Base-by-base conservation (phyloP, 2,888 invertebrate genomes). In the Clistopyga incitator region DNA sequence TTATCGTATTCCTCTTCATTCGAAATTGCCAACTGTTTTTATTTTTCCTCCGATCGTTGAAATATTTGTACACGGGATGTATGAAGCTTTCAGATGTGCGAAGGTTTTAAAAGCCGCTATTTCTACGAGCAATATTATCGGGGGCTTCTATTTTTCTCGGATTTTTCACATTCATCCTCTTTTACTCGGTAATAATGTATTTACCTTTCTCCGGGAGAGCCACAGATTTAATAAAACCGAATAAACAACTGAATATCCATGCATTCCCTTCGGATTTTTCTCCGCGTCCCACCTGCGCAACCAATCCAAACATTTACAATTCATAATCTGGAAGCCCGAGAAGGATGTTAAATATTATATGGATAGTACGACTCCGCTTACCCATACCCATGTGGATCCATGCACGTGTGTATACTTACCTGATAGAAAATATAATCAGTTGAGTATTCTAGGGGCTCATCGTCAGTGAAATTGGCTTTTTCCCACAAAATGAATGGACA, bases 271-370 rank as follows among this genome's bases (percentile, higher is more conserved):
- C 6, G 42, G 25, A 23, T 23, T 42, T 45, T 15, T n/a, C 38
- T 34, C 23, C 25, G 13, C n/a, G 23, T 42, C 38, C 54, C 23
- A 23, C 42, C 13, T 42, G 52, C 54, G 67, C 45, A 56, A 68
- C 67, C 59, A 56, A 56, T n/a, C 56, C 45, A 77, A 77, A 77
- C 61, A 61, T 74, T 74, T 74, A 61, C 74, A 74, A 74, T 74
- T 59, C 61, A 74, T 74, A 74, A 74, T 74, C 74, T 61, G 47
- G 59, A 1, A 50, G 34, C 47, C 47, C 50, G 50, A 47, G 50
- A 50, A 45, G 61, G 61, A 61, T 74, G 74, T 61, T 74, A 74
- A 72, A 74, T 74, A 50, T 74, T 50, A 74, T 61, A 74, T 61
- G 61, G 47, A 59, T 74, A 61, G 47, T 74, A 61, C 61, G 61